These are phyloP conservation scores for Zapornia atra DNA, from an alignment of 2,113 vertebrate genomes.

Conservation along the genomic window DNA sequence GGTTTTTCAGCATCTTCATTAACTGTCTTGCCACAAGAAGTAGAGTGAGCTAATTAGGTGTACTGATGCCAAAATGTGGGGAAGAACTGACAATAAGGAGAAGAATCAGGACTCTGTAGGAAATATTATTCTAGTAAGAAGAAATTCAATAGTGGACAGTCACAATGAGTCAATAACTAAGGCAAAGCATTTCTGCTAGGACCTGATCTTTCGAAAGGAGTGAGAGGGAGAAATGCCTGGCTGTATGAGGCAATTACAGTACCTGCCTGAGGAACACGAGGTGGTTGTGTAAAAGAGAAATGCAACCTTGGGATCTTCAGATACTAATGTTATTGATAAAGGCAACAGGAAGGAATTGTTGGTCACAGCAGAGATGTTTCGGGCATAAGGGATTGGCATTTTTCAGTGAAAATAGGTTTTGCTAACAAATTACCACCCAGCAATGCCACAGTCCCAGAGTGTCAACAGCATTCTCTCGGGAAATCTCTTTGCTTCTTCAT, in stretches of 20 bases:
- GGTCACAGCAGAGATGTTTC: not conserved
- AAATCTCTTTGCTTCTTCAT: not conserved
- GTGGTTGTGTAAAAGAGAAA: not conserved
- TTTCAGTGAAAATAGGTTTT: not conserved
- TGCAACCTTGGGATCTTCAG: not conserved
- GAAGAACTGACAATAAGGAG: not conserved
- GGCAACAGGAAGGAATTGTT: not conserved
- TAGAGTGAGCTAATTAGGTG: not conserved
- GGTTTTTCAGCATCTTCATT: not conserved
- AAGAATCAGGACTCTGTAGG: not conserved
- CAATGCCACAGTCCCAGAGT: not conserved
- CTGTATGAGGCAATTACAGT: not conserved
- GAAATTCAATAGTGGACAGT: not conserved
- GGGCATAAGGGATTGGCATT: not conserved
- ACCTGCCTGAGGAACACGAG: accelerated
- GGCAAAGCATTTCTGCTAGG: not conserved
- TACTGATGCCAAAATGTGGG: not conserved
- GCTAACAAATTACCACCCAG: accelerated
- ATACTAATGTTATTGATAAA: not conserved
- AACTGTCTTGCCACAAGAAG: not conserved
- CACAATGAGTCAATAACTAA: not conserved
- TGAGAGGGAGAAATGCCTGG: not conserved
- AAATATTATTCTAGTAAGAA: not conserved
- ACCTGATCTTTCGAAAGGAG: not conserved
- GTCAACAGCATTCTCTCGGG: not conserved